Evolutionary conservation across 1,140 invertebrate genomes (phyloP).

Genomic region (Eueides isabella): DNA sequence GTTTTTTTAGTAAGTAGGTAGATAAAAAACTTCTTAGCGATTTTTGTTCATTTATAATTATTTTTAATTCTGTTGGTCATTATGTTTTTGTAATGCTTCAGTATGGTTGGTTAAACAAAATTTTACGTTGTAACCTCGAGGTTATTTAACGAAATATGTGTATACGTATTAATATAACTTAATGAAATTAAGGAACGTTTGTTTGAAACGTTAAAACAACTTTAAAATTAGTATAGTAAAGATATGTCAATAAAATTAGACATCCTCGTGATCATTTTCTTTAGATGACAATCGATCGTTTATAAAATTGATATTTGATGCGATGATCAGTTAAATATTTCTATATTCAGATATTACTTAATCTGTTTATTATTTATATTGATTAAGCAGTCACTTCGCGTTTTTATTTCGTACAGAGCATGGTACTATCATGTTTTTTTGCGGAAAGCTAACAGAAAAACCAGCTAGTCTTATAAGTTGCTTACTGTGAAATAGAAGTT

Average conservation of each 20-base stretch:
- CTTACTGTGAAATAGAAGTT: not conserved
- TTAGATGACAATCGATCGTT: not conserved
- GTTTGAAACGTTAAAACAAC: not conserved
- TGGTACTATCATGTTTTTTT: not conserved
- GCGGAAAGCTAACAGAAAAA: not conserved
- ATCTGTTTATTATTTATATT: not conserved
- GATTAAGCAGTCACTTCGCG: not conserved
- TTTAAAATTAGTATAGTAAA: not conserved
- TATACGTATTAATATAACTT: not conserved
- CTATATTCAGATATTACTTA: too few species aligned
- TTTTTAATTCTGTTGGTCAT: not conserved
- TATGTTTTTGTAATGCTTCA: constrained; percentile 9
- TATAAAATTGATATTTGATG: not conserved
- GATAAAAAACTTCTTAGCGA: not conserved
- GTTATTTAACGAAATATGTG: not conserved
- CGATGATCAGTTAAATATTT: too few species aligned
- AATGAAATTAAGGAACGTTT: not conserved
- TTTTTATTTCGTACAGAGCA: not conserved
- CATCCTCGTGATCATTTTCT: not conserved
- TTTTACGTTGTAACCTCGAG: constrained; percentile 1
- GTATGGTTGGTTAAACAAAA: constrained; percentile 10
- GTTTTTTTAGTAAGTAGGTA: not conserved
- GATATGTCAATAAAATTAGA: not conserved
- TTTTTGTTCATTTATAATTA: not conserved
- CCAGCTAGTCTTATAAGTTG: not conserved